Conservation (phyloP, 2,113 vertebrate genomes). For the Onychorhynchus coronatus region DNA sequence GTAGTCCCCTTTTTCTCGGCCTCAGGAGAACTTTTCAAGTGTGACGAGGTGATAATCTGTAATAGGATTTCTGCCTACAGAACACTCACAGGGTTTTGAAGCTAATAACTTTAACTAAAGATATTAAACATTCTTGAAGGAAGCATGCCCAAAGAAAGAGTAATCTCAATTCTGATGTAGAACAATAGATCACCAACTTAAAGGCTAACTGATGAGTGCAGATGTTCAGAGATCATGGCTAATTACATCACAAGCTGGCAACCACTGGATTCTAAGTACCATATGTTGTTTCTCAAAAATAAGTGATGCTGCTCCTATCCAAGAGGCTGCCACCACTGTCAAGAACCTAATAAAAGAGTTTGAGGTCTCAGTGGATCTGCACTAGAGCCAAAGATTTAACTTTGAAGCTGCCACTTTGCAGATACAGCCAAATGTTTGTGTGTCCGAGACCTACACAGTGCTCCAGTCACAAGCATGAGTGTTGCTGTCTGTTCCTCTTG, state of each 20-base stretch:
- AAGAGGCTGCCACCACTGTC: conserved; percentile 28
- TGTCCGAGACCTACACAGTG: background rate
- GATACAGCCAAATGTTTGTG: background rate
- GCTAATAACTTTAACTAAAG: conserved; percentile 38
- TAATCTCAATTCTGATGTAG: background rate
- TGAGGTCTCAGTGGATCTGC: background rate
- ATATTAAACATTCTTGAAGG: conserved; percentile 29
- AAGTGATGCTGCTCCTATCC: conserved; percentile 35
- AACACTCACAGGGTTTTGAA: conserved; percentile 29
- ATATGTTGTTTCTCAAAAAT: conserved; percentile 56
- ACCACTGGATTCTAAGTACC: conserved; percentile 56
- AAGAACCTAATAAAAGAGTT: conserved; percentile 20
- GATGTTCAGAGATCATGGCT: conserved; percentile 57
- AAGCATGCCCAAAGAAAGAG: conserved; percentile 11
- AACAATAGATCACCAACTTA: conserved; percentile 58
- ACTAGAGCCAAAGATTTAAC: background rate
- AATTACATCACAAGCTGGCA: conserved; percentile 66
- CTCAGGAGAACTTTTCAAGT: conserved; percentile 33
- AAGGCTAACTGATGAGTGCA: conserved; percentile 50
- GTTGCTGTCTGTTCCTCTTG: background rate
- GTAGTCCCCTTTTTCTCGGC: background rate
- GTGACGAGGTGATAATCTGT: conserved; percentile 47
- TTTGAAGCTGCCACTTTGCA: background rate
- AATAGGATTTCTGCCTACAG: conserved; percentile 50
- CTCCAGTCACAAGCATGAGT: background rate